Evolutionary conservation across 2,797 vertebrate genomes (phyloP).

Genomic region (Trichosurus vulpecula): DNA sequence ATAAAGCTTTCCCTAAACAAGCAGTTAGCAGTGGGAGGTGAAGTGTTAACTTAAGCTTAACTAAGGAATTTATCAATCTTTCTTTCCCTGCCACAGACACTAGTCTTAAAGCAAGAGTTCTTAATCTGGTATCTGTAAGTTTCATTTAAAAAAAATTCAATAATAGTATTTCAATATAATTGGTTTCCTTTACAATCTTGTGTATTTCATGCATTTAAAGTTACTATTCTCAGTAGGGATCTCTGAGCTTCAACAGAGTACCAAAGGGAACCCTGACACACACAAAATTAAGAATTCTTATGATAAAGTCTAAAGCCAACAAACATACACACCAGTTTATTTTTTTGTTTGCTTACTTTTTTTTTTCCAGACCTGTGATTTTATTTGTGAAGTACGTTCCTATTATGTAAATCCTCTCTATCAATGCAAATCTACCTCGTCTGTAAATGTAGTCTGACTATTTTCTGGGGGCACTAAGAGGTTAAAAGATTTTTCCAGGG

Average conservation of each 20-base stretch:
- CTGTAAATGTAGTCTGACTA: neutral
- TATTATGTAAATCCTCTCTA: neutral
- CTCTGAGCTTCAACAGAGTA: neutral
- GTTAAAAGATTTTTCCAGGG: neutral
- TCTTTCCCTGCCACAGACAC: neutral
- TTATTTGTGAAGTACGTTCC: neutral
- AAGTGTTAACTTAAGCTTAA: conserved; percentile 58
- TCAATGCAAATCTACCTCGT: neutral
- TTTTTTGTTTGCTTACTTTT: neutral
- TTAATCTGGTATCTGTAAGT: neutral
- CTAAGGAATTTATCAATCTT: conserved; percentile 56
- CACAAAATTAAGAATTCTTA: neutral
- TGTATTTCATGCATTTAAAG: neutral
- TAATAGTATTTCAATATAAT: neutral
- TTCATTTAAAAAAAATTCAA: neutral
- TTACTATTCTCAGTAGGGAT: neutral
- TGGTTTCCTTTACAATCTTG: neutral
- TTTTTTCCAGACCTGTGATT: neutral
- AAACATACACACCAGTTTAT: neutral
- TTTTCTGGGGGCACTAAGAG: neutral
- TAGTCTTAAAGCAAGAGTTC: neutral
- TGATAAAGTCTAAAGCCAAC: neutral
- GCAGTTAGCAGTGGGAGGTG: conserved; percentile 49
- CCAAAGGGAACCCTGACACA: neutral
- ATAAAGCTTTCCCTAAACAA: conserved; percentile 61